Evolutionary conservation across 2,113 vertebrate genomes (phyloP), one percentile per base, ranked within the genome.

Genomic region (Notothenia rossii): DNA sequence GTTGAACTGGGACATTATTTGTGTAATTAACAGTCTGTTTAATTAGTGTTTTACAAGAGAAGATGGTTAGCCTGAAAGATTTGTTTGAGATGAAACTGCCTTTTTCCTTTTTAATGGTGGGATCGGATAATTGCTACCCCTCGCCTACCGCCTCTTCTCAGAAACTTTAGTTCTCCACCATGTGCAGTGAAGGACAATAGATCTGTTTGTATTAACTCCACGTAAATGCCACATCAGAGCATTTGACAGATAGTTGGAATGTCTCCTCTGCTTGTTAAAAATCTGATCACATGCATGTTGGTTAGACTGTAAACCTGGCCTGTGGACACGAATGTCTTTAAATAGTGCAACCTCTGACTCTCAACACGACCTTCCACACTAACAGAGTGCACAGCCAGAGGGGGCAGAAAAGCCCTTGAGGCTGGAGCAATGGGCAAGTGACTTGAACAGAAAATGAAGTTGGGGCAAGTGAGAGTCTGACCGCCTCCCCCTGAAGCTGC

Each of bases 341-440:
- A 82, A 89, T 80, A 83, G 79, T 10, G 73, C 79, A 72, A 80
- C 77, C 79, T 90, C 85, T 87, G 75, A 84, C 78, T 82, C 75
- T 78, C 62, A 77, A 63, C 50, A 50, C 13, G 71, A 80, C 76
- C 85, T 84, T 75, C 82, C 75, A 45, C 56, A 17, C 65, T 22
- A 40, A 82, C 68, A 40, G 64, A 40, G 74, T 17, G 69, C 53
- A 50, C 61, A 77, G 77, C 33, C 25, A 17, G 64, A 55, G 25
- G 70, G 61, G 50, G 55, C 50, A n/a, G 71, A 0, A 5, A 4
- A 55, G 64, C 78, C 78, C 72, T 53, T 1, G 7, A 68, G 79
- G 58, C 49, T 61, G 45, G 43, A 70, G 53, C 54, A 66, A 63
- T 12, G 9, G 59, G 64, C 60, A 13, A 40, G 53, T 76, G 70